These are phyloP conservation scores for Penaeus vannamei DNA, from an alignment of 1,140 invertebrate species.

Conservation along the genomic window DNA sequence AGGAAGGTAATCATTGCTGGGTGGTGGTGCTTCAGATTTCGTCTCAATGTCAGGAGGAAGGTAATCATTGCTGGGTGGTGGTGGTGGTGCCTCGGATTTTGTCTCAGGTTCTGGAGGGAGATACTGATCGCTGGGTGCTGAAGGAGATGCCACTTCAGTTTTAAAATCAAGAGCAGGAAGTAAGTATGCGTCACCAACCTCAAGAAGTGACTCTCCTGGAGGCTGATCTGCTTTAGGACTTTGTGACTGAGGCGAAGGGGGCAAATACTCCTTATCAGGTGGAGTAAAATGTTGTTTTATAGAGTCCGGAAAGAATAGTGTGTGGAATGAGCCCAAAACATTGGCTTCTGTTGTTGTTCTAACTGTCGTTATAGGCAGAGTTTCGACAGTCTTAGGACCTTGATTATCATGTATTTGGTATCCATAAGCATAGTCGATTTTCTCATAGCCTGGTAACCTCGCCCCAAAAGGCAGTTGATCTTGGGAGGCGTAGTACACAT, in stretches of 20 bases:
- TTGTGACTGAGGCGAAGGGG: neutral
- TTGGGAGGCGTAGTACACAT: neutral
- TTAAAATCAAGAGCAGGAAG: neutral
- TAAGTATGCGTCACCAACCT: neutral
- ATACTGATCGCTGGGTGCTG: neutral
- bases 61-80: neutral
- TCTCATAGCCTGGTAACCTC: constrained; percentile 1
- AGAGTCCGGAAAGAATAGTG: neutral
- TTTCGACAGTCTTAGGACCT: neutral
- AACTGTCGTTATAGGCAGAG: neutral
- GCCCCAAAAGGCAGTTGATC: neutral
- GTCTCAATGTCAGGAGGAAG: neutral
- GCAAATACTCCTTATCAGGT: neutral
- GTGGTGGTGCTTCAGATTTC: no score
- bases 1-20: neutral
- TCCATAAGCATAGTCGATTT: constrained; percentile 8
- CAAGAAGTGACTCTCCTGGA: neutral
- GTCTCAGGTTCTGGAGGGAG: neutral
- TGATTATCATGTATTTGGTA: neutral
- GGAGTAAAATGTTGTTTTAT: neutral
- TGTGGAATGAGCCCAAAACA: neutral
- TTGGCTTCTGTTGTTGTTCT: neutral
- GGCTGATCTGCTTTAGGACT: neutral
- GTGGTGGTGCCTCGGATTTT: neutral
- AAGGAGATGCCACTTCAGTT: neutral